Evolutionary conservation across 2,797 vertebrate genomes (phyloP).

Genomic region (Silurus aristotelis): DNA sequence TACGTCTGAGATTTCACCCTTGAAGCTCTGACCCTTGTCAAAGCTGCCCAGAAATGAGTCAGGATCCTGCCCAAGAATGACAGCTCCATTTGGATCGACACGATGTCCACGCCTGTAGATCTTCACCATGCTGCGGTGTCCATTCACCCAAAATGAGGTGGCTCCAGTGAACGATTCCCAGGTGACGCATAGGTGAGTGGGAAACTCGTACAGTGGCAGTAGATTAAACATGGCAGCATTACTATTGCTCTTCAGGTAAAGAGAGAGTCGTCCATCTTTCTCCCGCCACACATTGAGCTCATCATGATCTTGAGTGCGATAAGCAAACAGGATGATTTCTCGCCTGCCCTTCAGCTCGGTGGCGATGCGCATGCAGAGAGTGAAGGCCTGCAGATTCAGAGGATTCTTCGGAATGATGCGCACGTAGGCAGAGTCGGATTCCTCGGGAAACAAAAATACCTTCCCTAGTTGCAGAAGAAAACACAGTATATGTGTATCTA

Average conservation of each 20-base stretch:
- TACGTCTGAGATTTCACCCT: not conserved
- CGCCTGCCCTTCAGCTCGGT: not conserved
- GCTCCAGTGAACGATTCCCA: not conserved
- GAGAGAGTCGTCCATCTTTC: not conserved
- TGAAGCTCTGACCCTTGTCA: not conserved
- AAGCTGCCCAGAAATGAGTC: not conserved
- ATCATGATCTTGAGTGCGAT: not conserved
- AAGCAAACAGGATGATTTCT: constrained; percentile 2
- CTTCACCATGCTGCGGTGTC: not conserved
- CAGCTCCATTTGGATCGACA: not conserved
- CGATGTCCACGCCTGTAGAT: not conserved
- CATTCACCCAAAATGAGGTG: not conserved
- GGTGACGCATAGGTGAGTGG: constrained; percentile 1
- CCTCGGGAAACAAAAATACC: not conserved
- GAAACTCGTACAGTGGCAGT: not conserved
- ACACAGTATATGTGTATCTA: no score
- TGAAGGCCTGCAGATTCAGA: constrained; percentile 4
- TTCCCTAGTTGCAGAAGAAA: not conserved
- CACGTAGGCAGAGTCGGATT: not conserved
- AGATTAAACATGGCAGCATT: not conserved
- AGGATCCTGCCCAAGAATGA: not conserved
- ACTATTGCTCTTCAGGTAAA: not conserved
- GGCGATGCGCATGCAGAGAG: not conserved
- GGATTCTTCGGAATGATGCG: not conserved
- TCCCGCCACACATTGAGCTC: not conserved